phyloP scores from a whole-genome alignment of 2,888 invertebrate genomes.

The Leucoptera coffeella region DNA sequence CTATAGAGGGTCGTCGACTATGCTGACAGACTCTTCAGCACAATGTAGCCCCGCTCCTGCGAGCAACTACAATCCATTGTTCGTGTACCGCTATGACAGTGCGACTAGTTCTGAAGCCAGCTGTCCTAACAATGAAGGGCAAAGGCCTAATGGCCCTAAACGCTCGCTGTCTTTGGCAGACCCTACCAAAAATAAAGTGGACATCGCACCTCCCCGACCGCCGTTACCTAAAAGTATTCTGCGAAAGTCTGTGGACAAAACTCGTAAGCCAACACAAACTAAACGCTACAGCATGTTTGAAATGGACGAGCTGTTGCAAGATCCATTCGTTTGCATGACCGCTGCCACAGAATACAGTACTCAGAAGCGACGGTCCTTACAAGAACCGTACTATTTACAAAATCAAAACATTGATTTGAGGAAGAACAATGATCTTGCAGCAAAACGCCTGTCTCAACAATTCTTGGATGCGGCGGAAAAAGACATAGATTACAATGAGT shows the following conservation, averaged over 20 bases:
- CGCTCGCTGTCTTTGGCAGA: conserved; percentile 61
- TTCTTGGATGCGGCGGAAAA: conserved; percentile 48
- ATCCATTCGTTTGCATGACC: conserved; percentile 34
- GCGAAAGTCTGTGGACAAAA: conserved; percentile 56
- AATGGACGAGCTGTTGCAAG: conserved; percentile 54
- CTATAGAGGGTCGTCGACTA: conserved; percentile 79
- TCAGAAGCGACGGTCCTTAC: conserved; percentile 67
- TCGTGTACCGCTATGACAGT: conserved; percentile 78
- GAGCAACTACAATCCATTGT: conserved; percentile 63
- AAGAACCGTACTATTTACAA: conserved; percentile 63
- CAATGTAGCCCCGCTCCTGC: conserved; percentile 59
- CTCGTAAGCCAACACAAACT: conserved; percentile 37
- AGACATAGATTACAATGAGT: conserved; percentile 47
- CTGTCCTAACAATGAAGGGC: conserved; percentile 51
- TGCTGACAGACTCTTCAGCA: conserved; percentile 70
- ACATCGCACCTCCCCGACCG: conserved; percentile 61
- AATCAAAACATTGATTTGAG: conserved; percentile 43
- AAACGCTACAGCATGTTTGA: conserved; percentile 81
- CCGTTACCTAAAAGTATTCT: conserved; percentile 69
- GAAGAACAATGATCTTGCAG: conserved; percentile 47
- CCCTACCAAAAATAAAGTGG: conserved; percentile 37
- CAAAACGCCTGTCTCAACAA: conserved; percentile 44
- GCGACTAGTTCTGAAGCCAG: conserved; percentile 69
- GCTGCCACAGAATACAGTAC: conserved; percentile 34
- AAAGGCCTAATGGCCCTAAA: conserved; percentile 57